Evolutionary conservation across 1,140 invertebrate genomes (phyloP).

Genomic region (Nymphalis io): DNA sequence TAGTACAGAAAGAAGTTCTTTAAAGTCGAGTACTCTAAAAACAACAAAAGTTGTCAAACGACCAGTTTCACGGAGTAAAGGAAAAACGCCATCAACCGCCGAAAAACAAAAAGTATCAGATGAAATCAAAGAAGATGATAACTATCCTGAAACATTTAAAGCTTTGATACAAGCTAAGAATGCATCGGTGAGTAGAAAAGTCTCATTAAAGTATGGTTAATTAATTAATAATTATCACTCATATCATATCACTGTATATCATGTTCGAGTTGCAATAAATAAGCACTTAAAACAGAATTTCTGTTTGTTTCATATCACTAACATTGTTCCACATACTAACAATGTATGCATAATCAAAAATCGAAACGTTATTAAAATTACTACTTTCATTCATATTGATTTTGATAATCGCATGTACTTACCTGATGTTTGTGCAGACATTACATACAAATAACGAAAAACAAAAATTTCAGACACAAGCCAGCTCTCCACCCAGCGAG

Average conservation of each 20-base stretch:
- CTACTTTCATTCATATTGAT: background rate
- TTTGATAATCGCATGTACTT: background rate
- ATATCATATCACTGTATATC: conserved; percentile 36
- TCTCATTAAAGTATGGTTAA: conserved; percentile 29
- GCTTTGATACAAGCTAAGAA: conserved; percentile 75
- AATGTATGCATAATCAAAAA: conserved; percentile 7
- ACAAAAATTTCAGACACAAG: conserved; percentile 70
- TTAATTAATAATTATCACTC: conserved; percentile 31
- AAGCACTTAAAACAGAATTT: conserved; percentile 35
- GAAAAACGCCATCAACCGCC: conserved; percentile 42
- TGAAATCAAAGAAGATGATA: conserved; percentile 74
- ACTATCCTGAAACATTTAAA: conserved; percentile 76
- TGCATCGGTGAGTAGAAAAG: conserved; percentile 65
- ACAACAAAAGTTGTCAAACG: conserved; percentile 60
- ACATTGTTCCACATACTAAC: conserved; percentile 39
- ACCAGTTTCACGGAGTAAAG: conserved; percentile 55
- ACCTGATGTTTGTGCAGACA: background rate
- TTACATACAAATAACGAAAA: conserved; percentile 20
- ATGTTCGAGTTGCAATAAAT: conserved; percentile 35
- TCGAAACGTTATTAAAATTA: background rate
- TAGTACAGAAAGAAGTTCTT: conserved; percentile 26
- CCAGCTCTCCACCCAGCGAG: conserved; percentile 70
- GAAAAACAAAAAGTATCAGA: conserved; percentile 57
- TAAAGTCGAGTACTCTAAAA: conserved; percentile 48
- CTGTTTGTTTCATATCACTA: conserved; percentile 40